A percentile compares a stretch with the other conserved stretches of the same genome.
phyloP scores from a whole-genome alignment of 2,888 invertebrate species.

The Agelastica alni region DNA sequence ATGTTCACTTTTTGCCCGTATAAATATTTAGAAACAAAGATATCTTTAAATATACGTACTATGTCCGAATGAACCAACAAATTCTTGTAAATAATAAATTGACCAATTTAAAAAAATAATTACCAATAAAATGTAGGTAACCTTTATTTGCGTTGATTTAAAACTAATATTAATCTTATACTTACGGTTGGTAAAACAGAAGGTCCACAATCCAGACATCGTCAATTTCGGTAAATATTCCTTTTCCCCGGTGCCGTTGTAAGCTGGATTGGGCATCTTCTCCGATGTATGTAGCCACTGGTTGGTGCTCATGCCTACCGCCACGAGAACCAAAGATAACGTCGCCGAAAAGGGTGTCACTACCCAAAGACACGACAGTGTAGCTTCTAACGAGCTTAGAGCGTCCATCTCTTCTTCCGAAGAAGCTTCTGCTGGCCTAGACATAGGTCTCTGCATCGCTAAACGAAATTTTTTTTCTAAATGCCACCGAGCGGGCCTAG shows the following conservation, averaged over 20 bases:
- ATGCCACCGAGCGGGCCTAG: too few relatives aligned
- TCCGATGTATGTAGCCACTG: constrained; percentile 90
- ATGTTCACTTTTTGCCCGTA: too few relatives aligned
- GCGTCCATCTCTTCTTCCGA: constrained; percentile 44
- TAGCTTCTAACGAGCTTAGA: constrained; percentile 60
- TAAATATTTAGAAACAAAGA: too few relatives aligned
- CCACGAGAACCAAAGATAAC: constrained; percentile 71
- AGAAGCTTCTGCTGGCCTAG: constrained; percentile 43
- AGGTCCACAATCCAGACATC: constrained; percentile 79
- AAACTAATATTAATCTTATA: too few relatives aligned
- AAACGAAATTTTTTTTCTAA: neutral
- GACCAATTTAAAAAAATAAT: too few relatives aligned
- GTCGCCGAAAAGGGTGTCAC: constrained; percentile 70
- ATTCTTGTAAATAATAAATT: too few relatives aligned
- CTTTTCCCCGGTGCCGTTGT: constrained; percentile 76
- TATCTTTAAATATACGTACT: too few relatives aligned
- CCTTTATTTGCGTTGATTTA: too few relatives aligned
- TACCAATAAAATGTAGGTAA: too few relatives aligned
- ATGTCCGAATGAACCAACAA: too few relatives aligned
- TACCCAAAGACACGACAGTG: constrained; percentile 67
- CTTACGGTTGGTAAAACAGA: constrained; percentile 81
- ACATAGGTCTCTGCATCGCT: constrained; percentile 46
- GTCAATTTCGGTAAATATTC: constrained; percentile 74
- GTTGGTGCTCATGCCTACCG: constrained; percentile 75
- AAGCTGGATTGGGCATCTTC: constrained; percentile 76